These are phyloP conservation scores for Himantopus leucocephalus DNA, from an alignment of 2,113 vertebrate species.

Conservation along the genomic window DNA sequence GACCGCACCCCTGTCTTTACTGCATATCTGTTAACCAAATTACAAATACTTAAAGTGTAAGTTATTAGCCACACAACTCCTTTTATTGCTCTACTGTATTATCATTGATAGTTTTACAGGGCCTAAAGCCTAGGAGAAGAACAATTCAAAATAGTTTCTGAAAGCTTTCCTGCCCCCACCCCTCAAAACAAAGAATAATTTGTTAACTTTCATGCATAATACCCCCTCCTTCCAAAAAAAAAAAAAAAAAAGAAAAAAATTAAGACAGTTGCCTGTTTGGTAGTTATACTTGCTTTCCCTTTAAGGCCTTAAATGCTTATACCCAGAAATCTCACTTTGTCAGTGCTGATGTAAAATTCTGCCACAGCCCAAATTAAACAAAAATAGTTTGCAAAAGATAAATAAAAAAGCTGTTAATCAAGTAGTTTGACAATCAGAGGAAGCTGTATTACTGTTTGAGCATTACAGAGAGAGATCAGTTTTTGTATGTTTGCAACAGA, in stretches of 20 bases:
- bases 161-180: background rate
- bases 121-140: background rate
- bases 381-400: background rate
- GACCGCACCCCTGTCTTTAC: background rate
- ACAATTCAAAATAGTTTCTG: background rate
- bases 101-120: background rate
- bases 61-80: background rate
- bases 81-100: background rate
- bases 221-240: background rate
- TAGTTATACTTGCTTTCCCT: background rate
- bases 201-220: background rate
- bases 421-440: background rate
- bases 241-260: background rate
- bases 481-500: background rate
- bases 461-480: background rate
- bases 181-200: background rate
- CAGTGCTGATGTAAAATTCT: background rate
- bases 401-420: background rate
- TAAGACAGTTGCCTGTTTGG: background rate
- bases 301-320: background rate
- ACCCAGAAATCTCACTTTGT: background rate
- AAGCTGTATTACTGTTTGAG: background rate
- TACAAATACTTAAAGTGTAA: background rate
- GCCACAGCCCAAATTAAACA: background rate
- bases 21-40: background rate